Evolutionary conservation across 2,888 invertebrate genomes (phyloP).

Genomic region (Drosophila recens): DNA sequence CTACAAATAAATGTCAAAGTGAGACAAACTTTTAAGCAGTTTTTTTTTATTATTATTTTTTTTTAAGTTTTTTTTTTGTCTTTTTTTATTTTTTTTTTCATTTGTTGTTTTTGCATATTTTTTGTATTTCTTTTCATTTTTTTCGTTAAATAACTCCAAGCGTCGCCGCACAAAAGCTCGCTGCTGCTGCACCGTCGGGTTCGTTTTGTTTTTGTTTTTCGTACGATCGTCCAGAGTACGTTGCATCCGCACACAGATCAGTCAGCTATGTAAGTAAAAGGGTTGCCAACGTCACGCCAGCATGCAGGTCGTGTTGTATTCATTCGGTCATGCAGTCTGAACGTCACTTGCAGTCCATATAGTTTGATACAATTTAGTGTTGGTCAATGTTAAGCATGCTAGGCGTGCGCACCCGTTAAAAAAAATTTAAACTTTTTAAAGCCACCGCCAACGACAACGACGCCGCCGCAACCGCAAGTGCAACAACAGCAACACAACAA

Average conservation of each 20-base stretch:
- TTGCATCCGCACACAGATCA: conserved; percentile 34
- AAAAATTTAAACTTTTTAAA: neutral
- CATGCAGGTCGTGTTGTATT: conserved; percentile 1
- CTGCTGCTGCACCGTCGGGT: conserved; percentile 21
- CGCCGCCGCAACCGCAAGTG: conserved; percentile 29
- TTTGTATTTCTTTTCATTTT: conserved; percentile 8
- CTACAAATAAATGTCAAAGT: neutral
- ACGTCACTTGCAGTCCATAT: conserved; percentile 1
- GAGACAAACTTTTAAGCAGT: conserved; percentile 17
- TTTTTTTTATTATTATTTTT: neutral
- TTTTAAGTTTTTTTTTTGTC: neutral
- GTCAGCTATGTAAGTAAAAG: neutral
- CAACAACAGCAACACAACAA: conserved; percentile 85
- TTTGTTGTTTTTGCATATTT: neutral
- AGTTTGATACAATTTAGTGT: neutral
- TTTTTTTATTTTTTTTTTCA: neutral
- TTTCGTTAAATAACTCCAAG: conserved; percentile 21
- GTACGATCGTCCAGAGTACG: conserved; percentile 1
- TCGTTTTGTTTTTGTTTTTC: neutral
- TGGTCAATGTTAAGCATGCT: conserved; percentile 20
- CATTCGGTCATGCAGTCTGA: conserved; percentile 1
- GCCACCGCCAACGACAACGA: conserved; percentile 18
- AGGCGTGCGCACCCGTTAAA: conserved; percentile 43
- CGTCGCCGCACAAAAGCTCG: conserved; percentile 21
- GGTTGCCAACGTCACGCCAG: conserved; percentile 36